Base-by-base conservation (phyloP, 2,888 invertebrate species). In the Syrista parreyssii region DNA sequence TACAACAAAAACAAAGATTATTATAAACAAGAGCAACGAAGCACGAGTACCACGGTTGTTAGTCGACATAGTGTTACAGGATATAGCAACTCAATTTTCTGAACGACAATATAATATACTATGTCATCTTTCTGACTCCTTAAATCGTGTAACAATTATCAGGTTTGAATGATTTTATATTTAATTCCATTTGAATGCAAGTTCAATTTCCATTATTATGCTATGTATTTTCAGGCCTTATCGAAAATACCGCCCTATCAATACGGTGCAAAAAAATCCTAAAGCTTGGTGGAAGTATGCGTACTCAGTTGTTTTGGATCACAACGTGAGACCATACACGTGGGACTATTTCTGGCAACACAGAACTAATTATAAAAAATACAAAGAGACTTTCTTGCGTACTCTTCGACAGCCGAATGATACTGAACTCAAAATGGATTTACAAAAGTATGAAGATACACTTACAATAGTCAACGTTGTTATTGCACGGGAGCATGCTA, bases 201-300 rank as follows among this genome's bases (percentile, higher is more conserved):
- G 36, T 12, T 40, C 40, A 23, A 6, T 55, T 23, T 6, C 6
- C 23, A 55, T 55, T 23, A 55, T 23, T 4, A 55, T 6, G 0
- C 0, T 55, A 55, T 55, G 23, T 69, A 12, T 76, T 76, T 84
- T 79, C 36, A 88, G 87, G 74, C 83, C 88, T 80, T 88, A 73
- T 87, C 94, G 94, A 86, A 94, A 94, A 86, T 95, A 94, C 89
- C 93, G 95, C 82, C 95, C 95, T 0, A 80, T 78, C 2, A 92
- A 93, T 0, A 92, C 93, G 0, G 93, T 93, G 0, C 89, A 91
- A 36, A 94, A 94, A 77, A 94, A 95, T 87, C 92, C 93, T 1
- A 93, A 92, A 83, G 93, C 93, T 68, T 97, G 96, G 96, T 97
- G 97, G 97, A 93, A 92, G 68, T 97, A 97, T 89, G 95, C 95